A percentile compares a stretch with the other conserved stretches of the same genome.
These are phyloP conservation scores for Pedionomus torquatus DNA, from an alignment of 2,113 vertebrate species.

Conservation along the genomic window DNA sequence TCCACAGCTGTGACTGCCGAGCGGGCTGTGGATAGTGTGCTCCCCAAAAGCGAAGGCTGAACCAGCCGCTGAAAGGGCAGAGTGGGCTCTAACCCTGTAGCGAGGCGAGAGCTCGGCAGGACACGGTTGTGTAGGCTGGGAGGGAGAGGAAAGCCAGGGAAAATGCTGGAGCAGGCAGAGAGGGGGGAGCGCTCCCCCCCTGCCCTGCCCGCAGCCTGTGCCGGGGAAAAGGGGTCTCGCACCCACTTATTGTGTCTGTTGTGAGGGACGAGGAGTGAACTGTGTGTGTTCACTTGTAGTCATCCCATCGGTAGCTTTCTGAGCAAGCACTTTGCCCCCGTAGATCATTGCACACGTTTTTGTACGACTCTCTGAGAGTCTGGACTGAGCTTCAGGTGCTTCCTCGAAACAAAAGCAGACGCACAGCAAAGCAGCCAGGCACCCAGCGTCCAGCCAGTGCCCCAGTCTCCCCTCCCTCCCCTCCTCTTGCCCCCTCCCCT, in stretches of 20 bases:
- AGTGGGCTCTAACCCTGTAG: not conserved
- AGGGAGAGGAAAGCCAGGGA: not conserved
- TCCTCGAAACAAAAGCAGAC: not conserved
- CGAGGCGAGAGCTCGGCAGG: not conserved
- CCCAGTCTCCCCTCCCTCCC: not conserved
- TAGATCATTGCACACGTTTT: not conserved
- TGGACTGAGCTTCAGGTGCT: not conserved
- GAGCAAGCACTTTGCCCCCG: not conserved
- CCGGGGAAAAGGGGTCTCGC: not conserved
- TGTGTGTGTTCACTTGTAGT: not conserved
- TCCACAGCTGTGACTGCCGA: not conserved
- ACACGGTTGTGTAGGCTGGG: not conserved
- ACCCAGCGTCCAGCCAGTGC: not conserved
- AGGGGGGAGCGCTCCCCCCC: not conserved
- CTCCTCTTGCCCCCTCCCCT: not conserved
- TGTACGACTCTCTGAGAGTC: not conserved
- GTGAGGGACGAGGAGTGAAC: not conserved
- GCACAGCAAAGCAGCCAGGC: not conserved
- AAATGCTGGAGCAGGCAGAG: not conserved
- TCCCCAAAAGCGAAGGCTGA: not conserved
- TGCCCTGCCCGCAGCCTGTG: not conserved
- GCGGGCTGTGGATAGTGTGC: not conserved
- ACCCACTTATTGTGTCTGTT: accelerated
- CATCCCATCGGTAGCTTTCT: not conserved
- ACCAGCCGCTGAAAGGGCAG: not conserved